Conservation (phyloP, 2,888 invertebrate species). For the Stenodera caucasica region DNA sequence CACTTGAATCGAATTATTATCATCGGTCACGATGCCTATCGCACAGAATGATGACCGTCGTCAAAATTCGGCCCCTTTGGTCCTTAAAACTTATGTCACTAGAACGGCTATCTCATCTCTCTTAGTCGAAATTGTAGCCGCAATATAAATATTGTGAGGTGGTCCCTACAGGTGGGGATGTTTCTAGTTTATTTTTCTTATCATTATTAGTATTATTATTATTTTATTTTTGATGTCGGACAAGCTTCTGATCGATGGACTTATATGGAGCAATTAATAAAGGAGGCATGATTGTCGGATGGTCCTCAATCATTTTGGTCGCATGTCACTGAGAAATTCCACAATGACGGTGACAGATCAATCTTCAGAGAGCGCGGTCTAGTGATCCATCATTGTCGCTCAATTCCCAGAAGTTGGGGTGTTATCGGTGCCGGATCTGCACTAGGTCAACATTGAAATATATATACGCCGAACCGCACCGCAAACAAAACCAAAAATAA, state of each 20-base stretch:
- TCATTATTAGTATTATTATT: too few species aligned
- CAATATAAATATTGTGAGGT: conserved; percentile 53
- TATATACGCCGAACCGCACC: neutral
- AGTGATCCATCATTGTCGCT: conserved; percentile 43
- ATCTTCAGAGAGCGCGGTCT: conserved; percentile 37
- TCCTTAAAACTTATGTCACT: conserved; percentile 41
- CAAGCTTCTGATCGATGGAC: conserved; percentile 46
- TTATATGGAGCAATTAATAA: conserved; percentile 38
- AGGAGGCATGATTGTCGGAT: conserved; percentile 30
- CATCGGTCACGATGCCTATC: conserved; percentile 33
- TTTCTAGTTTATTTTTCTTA: conserved; percentile 13
- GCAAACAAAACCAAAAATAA: neutral
- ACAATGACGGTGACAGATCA: conserved; percentile 44
- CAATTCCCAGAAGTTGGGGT: conserved; percentile 22
- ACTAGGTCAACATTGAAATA: conserved; percentile 14
- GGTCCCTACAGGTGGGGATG: conserved; percentile 35
- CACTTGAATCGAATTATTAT: too few species aligned
- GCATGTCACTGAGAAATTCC: conserved; percentile 38
- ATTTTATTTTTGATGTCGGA: conserved; percentile 25
- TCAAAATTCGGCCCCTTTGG: conserved; percentile 43
- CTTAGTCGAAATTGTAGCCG: conserved; percentile 42
- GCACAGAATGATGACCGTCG: conserved; percentile 28
- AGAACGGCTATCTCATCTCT: conserved; percentile 43
- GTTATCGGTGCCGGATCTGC: conserved; percentile 25
- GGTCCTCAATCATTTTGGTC: conserved; percentile 29